These are phyloP conservation scores for Diarsia dahlii DNA, from an alignment of 2,888 invertebrate genomes.

Conservation along the genomic window DNA sequence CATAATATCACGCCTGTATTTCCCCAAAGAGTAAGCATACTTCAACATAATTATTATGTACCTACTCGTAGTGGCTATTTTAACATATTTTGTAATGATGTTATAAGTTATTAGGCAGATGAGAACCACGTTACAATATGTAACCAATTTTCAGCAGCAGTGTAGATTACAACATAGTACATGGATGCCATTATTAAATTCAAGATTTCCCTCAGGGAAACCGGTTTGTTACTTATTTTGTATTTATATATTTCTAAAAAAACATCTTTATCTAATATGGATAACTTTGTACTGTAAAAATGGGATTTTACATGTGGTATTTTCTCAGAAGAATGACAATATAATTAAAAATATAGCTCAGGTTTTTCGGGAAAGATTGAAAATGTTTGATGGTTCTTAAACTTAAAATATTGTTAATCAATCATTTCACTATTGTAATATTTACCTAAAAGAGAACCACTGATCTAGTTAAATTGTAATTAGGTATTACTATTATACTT, in stretches of 20 bases:
- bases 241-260: slow-evolving; percentile 22
- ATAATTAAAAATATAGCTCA: not conserved
- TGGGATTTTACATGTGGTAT: not conserved
- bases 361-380: not conserved
- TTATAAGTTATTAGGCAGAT: not conserved
- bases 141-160: not conserved
- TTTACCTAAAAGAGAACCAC: slow-evolving; percentile 40
- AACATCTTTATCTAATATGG: slow-evolving; percentile 8
- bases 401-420: slow-evolving; percentile 11
- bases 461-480: slow-evolving; percentile 25
- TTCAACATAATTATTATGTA: not conserved
- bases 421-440: slow-evolving; percentile 9
- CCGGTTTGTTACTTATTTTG: slow-evolving; percentile 1
- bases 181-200: slow-evolving; percentile 14
- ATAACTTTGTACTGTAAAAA: slow-evolving; percentile 5
- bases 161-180: not conserved
- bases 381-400: slow-evolving; percentile 13
- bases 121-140: not conserved
- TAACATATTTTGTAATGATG: not conserved
- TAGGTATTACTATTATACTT: slow-evolving; percentile 37
- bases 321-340: slow-evolving; percentile 12
- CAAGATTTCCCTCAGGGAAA: slow-evolving; percentile 1
- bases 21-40: not conserved
- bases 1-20: not conserved
- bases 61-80: not conserved